Percentiles rank a stretch among this genome's conserved stretches.
phyloP scores from a whole-genome alignment of 1,140 invertebrate genomes.

The Lasaia peninsularis region DNA sequence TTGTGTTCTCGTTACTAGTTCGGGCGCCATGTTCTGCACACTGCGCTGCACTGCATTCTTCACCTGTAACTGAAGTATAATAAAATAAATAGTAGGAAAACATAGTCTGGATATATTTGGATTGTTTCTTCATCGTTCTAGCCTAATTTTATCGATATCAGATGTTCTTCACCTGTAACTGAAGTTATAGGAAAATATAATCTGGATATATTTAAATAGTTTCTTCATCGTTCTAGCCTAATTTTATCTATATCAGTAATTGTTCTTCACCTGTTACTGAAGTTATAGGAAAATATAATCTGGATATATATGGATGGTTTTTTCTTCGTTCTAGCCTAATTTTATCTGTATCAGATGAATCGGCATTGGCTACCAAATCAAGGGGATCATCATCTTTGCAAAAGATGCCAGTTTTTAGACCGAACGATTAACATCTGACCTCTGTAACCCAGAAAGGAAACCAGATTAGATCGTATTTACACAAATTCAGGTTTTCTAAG shows the following conservation, averaged over 20 bases:
- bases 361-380: no score
- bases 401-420: no score
- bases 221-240: no score
- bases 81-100: background rate
- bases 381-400: no score
- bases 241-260: no score
- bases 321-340: no score
- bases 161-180: conserved; percentile 40
- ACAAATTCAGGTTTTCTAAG: no score
- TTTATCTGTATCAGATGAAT: no score
- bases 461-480: no score
- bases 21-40: conserved; percentile 60
- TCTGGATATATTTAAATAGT: background rate
- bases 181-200: background rate
- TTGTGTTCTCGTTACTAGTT: conserved; percentile 13
- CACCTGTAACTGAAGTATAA: conserved; percentile 31
- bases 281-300: background rate
- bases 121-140: background rate
- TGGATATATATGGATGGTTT: background rate
- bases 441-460: no score
- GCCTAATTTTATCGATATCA: no score
- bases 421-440: no score
- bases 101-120: background rate
- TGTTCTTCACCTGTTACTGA: conserved; percentile 38
- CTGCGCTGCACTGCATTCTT: conserved; percentile 43